Conservation (phyloP, 2,113 vertebrate species). For the Phaethon lepturus region DNA sequence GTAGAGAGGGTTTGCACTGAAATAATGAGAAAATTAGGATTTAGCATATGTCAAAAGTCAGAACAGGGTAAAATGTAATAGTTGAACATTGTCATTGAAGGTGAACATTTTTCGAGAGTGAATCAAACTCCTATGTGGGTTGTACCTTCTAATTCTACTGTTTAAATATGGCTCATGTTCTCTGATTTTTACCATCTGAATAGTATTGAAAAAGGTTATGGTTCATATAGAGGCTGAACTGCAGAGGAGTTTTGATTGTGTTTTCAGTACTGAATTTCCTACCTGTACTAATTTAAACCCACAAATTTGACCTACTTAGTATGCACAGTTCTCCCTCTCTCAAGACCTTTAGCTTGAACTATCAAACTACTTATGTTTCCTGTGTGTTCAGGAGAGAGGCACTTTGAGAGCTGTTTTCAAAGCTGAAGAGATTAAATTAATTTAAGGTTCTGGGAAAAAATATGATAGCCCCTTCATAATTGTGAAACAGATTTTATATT, state of each 20-base stretch:
- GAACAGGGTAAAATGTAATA: neutral
- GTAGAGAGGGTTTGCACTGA: neutral
- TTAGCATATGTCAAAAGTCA: neutral
- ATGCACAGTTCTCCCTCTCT: neutral
- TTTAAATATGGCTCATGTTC: neutral
- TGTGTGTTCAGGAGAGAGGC: neutral
- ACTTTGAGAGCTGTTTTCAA: neutral
- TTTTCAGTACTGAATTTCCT: neutral
- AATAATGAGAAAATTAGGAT: neutral
- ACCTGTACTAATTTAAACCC: neutral
- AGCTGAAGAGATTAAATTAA: constrained; percentile 5
- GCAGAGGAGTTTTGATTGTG: neutral
- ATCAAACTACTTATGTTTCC: neutral
- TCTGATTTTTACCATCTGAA: neutral
- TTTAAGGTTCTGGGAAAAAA: constrained; percentile 39
- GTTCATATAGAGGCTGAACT: neutral
- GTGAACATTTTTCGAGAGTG: neutral
- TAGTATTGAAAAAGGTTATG: neutral
- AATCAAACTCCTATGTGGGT: accelerated
- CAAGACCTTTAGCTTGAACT: neutral
- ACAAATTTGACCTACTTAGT: neutral
- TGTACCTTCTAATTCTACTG: neutral
- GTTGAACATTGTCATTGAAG: neutral
- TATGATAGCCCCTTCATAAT: neutral
- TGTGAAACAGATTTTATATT: constrained; percentile 16